These are phyloP conservation scores for Mustela nigripes DNA, from an alignment of 2,113 vertebrate species.

Conservation along the genomic window DNA sequence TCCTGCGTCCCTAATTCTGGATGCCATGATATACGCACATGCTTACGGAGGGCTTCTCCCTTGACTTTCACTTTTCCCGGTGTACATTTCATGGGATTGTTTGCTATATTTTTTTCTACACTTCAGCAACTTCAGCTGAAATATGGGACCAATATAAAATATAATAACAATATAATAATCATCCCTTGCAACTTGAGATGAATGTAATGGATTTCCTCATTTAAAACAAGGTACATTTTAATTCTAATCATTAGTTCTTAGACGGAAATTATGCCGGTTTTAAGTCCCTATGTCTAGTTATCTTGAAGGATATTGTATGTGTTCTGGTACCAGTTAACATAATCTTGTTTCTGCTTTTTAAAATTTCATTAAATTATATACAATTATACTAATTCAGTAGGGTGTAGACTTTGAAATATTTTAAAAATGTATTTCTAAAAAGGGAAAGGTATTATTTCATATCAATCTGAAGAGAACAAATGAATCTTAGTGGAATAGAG, in stretches of 20 bases:
- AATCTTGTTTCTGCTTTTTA: constrained; percentile 62
- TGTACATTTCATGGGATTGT: neutral
- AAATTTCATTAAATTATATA: constrained; percentile 69
- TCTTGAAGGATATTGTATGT: constrained; percentile 58
- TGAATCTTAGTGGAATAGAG: constrained; percentile 1
- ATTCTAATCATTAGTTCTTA: constrained; percentile 62
- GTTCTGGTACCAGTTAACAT: constrained; percentile 49
- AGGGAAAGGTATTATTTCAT: constrained; percentile 27
- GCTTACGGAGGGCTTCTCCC: neutral
- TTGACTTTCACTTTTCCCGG: neutral
- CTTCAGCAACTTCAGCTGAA: constrained; percentile 73
- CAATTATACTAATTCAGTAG: constrained; percentile 61
- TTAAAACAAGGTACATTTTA: constrained; percentile 66
- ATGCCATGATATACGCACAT: neutral
- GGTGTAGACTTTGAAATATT: constrained; percentile 52
- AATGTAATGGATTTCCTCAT: constrained; percentile 70
- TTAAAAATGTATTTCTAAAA: constrained; percentile 62
- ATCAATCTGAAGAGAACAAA: constrained; percentile 24
- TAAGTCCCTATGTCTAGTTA: constrained; percentile 58
- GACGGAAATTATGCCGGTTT: constrained; percentile 66
- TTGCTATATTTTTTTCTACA: constrained; percentile 68
- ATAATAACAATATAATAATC: constrained; percentile 76
- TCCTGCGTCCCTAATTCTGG: neutral
- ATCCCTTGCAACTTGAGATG: constrained; percentile 65
- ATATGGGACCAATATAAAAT: constrained; percentile 67